phyloP scores from a whole-genome alignment of 2,888 invertebrate genomes.

The Oligia strigilis region DNA sequence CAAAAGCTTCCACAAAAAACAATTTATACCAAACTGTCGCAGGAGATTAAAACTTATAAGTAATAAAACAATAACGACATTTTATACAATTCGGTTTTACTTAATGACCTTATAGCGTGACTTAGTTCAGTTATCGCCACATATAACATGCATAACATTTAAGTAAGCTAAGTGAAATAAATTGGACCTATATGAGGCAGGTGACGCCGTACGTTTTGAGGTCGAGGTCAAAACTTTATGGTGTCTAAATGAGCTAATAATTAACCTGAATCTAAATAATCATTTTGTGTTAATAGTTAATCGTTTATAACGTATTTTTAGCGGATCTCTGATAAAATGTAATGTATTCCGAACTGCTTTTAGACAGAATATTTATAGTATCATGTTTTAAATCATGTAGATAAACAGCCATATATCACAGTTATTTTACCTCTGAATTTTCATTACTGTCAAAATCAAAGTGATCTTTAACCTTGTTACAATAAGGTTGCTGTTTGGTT shows the following conservation, averaged over 20 bases:
- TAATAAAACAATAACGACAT: conserved; percentile 54
- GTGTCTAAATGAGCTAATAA: conserved; percentile 37
- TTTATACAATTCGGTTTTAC: conserved; percentile 55
- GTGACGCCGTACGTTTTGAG: conserved; percentile 45
- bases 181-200: conserved; percentile 51
- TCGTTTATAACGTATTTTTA: neutral
- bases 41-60: conserved; percentile 50
- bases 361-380: neutral
- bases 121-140: conserved; percentile 55
- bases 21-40: conserved; percentile 1
- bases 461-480: neutral
- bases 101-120: conserved; percentile 66
- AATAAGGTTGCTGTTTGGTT: neutral
- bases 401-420: neutral
- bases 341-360: neutral
- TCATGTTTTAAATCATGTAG: neutral
- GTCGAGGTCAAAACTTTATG: conserved; percentile 46
- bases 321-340: neutral
- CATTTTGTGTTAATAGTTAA: conserved; percentile 10
- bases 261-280: conserved; percentile 23
- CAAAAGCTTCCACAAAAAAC: neutral
- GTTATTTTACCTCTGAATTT: neutral
- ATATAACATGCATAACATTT: conserved; percentile 64
- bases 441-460: neutral
- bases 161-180: conserved; percentile 63